These are phyloP conservation scores for Lepisosteus osseus DNA, from an alignment of 2,113 vertebrate species.

Conservation along the genomic window DNA sequence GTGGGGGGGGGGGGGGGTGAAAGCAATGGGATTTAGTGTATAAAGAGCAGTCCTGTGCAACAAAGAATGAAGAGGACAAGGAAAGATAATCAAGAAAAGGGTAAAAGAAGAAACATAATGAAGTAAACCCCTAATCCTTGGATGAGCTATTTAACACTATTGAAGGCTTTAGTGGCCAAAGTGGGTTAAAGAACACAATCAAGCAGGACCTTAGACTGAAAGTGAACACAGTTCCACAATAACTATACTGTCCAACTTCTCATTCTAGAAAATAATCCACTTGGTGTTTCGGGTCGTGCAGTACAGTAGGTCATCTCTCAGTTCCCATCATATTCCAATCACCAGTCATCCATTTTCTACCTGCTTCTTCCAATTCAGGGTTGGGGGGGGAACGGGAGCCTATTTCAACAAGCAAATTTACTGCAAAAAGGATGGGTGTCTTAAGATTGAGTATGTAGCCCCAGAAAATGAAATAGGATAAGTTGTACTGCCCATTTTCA, in stretches of 20 bases:
- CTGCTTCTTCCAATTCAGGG: too few relatives aligned
- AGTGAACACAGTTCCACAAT: slow-evolving; percentile 4
- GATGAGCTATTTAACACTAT: background rate
- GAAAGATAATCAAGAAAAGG: background rate
- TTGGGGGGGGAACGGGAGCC: too few relatives aligned
- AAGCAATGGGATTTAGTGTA: background rate
- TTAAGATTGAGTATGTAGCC: too few relatives aligned
- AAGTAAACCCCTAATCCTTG: slow-evolving; percentile 9
- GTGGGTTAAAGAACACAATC: background rate
- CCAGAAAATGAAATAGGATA: too few relatives aligned
- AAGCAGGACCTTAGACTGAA: background rate
- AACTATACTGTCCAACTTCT: background rate
- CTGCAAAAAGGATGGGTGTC: too few relatives aligned
- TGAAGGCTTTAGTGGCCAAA: background rate
- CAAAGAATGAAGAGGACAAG: background rate
- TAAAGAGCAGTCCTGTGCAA: slow-evolving; percentile 1
- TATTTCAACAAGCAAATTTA: too few relatives aligned
- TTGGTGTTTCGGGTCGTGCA: too few relatives aligned
- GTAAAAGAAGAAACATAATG: slow-evolving; percentile 8
- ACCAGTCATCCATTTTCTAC: too few relatives aligned
- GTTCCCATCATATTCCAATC: too few relatives aligned
- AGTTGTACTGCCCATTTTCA: too few relatives aligned
- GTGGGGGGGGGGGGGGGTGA: background rate
- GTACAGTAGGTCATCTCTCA: too few relatives aligned
- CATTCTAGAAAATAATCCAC: too few relatives aligned